Evolutionary conservation across 2,888 invertebrate species (phyloP).

Genomic region (Mimachlamys varia): DNA sequence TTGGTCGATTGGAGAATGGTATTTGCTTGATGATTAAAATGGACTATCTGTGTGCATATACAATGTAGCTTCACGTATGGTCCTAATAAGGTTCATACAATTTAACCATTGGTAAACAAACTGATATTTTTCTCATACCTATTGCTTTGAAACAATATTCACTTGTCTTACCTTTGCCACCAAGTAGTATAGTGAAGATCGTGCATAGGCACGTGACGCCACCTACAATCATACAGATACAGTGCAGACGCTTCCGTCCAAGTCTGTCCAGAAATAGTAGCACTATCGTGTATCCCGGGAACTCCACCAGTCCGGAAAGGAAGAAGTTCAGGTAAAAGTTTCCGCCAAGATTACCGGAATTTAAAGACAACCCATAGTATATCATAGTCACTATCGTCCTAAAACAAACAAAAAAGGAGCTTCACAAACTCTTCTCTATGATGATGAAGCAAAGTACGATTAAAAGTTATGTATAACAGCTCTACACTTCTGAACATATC

Average conservation of each 20-base stretch:
- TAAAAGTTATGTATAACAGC: too few species aligned
- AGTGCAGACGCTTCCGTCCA: conserved; percentile 68
- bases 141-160: too few species aligned
- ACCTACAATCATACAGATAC: conserved; percentile 66
- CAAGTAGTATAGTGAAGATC: conserved; percentile 80
- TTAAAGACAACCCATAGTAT: conserved; percentile 72
- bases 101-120: too few species aligned
- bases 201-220: conserved; percentile 84
- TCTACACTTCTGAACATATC: too few species aligned
- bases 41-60: too few species aligned
- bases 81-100: too few species aligned
- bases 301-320: conserved; percentile 69
- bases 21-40: too few species aligned
- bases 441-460: too few species aligned
- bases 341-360: conserved; percentile 72
- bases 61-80: too few species aligned
- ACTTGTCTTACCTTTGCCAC: not conserved
- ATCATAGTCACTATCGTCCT: conserved; percentile 75
- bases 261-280: conserved; percentile 66
- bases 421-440: too few species aligned
- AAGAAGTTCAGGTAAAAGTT: conserved; percentile 73
- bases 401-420: conserved; percentile 26
- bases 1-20: too few species aligned
- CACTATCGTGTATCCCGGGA: conserved; percentile 68
- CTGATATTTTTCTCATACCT: too few species aligned